Evolutionary conservation across 2,113 vertebrate species (phyloP), one percentile per base, ranked within the genome.

Genomic region (Rhinopithecus roxellana): DNA sequence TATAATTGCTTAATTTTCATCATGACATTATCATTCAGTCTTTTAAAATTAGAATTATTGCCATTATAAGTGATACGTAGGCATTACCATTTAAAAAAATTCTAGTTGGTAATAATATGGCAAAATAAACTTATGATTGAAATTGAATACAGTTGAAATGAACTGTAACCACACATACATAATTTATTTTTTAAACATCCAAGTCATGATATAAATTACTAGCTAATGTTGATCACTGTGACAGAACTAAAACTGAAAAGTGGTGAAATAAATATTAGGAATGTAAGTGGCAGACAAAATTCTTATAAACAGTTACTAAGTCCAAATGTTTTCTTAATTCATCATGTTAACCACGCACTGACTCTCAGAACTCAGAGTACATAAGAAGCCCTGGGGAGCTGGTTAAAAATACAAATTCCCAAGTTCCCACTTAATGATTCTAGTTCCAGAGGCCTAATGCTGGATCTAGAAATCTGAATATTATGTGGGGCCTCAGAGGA

Each of bases 211-310:
- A 69, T 95, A 93, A 91, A 82, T 94, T 96, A 96, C 85, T 78
- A 93, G 79, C 35, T 91, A 95, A 67, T 94, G 74, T 86, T 1
- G 1, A 89, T 96, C 79, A 72, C 72, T 86, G 14, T 64, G 92
- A 97, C 86, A 97, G 59, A 97, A 87, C 40, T 83, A 61, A 97
- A 92, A 79, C 45, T 95, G 40, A 82, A 95, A 93, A 89, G 64
- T 30, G 27, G 40, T 79, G 43, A 85, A 87, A 48, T 40, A 94
- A 97, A 95, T 93, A 95, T 86, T 83, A 83, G 80, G 61, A 90
- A 79, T 83, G 11, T 61, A n/a, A 90, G 25, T 79, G 18, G 55
- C 61, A 92, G n/a, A 86, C 17, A 92, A 85, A 95, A 89, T 95
- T 94, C 52, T 90, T n/a, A 55, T 55, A 89, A 87, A 84, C 23